Percentiles rank a stretch among this genome's conserved stretches.
phyloP scores from a whole-genome alignment of 2,797 vertebrate genomes.

The Columba guinea region DNA sequence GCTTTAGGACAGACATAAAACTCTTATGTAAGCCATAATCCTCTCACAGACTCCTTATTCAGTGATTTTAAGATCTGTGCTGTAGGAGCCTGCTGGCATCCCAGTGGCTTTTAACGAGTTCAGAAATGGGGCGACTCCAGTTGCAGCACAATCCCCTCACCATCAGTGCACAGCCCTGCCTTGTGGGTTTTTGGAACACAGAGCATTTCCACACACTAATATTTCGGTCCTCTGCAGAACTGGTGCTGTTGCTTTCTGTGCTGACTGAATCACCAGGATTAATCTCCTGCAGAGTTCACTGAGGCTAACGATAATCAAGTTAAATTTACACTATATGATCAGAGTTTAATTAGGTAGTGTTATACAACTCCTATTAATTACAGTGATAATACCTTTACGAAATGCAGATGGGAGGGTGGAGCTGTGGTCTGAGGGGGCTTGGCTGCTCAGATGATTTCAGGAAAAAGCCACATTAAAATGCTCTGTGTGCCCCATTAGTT shows the following conservation, averaged over 20 bases:
- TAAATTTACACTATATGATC: constrained; percentile 71
- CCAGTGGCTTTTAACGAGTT: background rate
- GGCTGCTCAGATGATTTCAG: background rate
- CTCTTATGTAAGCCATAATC: constrained; percentile 54
- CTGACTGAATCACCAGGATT: constrained; percentile 62
- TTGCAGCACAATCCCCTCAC: rapidly evolving
- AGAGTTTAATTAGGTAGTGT: constrained; percentile 70
- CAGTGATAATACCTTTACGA: constrained; percentile 49
- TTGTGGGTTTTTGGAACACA: background rate
- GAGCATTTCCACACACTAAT: background rate
- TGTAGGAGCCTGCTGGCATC: background rate
- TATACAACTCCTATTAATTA: constrained; percentile 72
- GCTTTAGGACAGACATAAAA: constrained; percentile 52
- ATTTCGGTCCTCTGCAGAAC: background rate
- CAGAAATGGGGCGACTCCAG: background rate
- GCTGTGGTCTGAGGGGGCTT: background rate
- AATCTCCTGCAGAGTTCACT: constrained; percentile 59
- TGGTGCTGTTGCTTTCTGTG: background rate
- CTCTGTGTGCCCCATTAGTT: background rate
- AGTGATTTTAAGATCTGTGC: background rate
- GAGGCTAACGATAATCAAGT: constrained; percentile 64
- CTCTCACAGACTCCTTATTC: constrained; percentile 52
- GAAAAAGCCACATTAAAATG: constrained; percentile 3
- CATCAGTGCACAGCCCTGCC: rapidly evolving
- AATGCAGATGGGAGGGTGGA: constrained; percentile 45